Evolutionary conservation across 1,140 invertebrate species (phyloP), one percentile per base, ranked within the genome.

Genomic region (Drosophila rufa): DNA sequence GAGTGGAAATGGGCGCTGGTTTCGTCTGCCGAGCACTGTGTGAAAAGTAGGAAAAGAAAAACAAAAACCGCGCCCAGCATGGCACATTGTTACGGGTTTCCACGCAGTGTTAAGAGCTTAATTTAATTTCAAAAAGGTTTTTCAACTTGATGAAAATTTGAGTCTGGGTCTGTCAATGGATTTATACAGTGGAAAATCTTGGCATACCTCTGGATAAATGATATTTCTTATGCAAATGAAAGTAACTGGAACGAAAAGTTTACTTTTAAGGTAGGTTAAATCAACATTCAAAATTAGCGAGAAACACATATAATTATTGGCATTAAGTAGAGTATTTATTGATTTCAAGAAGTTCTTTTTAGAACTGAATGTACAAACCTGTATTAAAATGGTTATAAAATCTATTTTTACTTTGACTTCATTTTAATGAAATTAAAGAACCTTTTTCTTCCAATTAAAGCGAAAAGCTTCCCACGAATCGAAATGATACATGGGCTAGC

Each of bases 61-160:
- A 62, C 15, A 75, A 47, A 68, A 60, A 36, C 42, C 27, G 42
- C 59, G 70, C 67, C 38, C 69, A 82, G 65, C 75, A 67, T 74
- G 84, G 76, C 80, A 57, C 80, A 83, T 82, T 86, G 79, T 86
- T 87, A 80, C 67, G 79, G 12, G 61, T 82, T 74, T 82, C 46
- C 58, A 57, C 62, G 62, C 66, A 62, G 48, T 73, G 80, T 42
- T 56, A 66, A 68, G 56, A 62, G 57, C 60, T 65, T 69, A 75
- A 79, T 79, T 83, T 83, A 61, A 79, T 82, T 69, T 62, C 58
- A 42, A 69, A 77, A 77, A 61, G 64, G 75, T 50, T 59, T 73
- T 81, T 58, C 46, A 61, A 55, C 66, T 73, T 67, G 61, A 69
- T 47, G 43, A 71, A 73, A 71, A 59, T 62, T n/a, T 27, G 47